These are phyloP conservation scores for Drosophila atripex DNA, from an alignment of 2,888 invertebrate genomes.

Conservation along the genomic window DNA sequence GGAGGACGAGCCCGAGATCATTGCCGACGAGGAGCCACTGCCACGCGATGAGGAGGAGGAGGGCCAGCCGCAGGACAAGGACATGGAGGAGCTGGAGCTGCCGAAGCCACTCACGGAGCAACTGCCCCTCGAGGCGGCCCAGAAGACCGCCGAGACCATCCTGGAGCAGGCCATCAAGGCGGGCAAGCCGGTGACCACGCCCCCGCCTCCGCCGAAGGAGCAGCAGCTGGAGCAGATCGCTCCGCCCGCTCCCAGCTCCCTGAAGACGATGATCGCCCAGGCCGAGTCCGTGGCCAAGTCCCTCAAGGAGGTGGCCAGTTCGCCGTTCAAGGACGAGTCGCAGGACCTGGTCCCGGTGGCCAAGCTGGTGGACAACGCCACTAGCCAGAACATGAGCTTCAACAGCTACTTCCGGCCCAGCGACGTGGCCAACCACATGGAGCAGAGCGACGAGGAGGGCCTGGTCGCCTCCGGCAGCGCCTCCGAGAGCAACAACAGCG, in stretches of 20 bases:
- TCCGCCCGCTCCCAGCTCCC: constrained; percentile 39
- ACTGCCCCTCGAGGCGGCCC: constrained; percentile 81
- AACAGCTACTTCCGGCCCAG: constrained; percentile 87
- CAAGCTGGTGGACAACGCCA: constrained; percentile 90
- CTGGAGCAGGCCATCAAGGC: constrained; percentile 85
- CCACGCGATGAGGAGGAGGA: constrained; percentile 13
- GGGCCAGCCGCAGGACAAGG: constrained; percentile 7
- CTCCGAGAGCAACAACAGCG: constrained; percentile 92
- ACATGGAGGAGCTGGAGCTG: constrained; percentile 12
- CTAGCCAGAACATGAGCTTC: constrained; percentile 85
- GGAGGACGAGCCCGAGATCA: constrained; percentile 61
- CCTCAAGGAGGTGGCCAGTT: constrained; percentile 82
- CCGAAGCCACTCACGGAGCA: constrained; percentile 28
- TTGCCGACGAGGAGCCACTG: constrained; percentile 12
- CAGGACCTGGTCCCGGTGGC: constrained; percentile 91
- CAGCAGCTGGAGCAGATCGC: constrained; percentile 1
- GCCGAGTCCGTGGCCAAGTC: constrained; percentile 83
- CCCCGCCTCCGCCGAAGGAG: background rate
- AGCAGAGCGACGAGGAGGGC: constrained; percentile 88
- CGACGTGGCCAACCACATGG: constrained; percentile 83
- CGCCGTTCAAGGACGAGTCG: constrained; percentile 85
- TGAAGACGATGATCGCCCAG: constrained; percentile 86
- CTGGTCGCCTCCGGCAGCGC: constrained; percentile 90
- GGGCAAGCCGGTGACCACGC: constrained; percentile 53
- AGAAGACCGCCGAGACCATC: constrained; percentile 86